Base-by-base conservation (phyloP, 92 coral and sea anemone genomes). In the Actinostola sp. region DNA sequence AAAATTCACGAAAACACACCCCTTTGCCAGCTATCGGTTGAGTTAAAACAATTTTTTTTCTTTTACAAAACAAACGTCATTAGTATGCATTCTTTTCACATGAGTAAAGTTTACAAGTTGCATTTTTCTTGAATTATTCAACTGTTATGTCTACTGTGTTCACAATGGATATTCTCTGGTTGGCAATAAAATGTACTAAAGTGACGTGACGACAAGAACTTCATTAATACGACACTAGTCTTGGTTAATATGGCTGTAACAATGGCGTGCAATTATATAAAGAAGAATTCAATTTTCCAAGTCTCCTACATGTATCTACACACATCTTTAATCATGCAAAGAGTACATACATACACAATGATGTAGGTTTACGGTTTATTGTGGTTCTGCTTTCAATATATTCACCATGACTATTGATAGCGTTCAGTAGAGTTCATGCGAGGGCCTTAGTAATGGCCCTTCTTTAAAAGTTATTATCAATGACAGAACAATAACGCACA, bases 81-180 rank as follows among this genome's bases (percentile, higher is more conserved):
- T 30, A 30, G 14, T 30, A 27, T 57, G 63, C 63, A 57, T 57
- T 27, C 32, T 57, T 57, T 57, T 57, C 38, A 8, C 5, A 5
- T 57, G 63, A 57, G 63, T 57, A 27, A 57, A 57, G 63, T 57
- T 57, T 27, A 57, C 39, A 27, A n/a, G n/a, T 27, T 57, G 63
- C 39, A 57, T 26, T 57, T 57, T 57, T 13, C 53, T 27, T 21
- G 5, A 3, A 1, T 27, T 1, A 7, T 21, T 57, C 24, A 5
- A 27, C 14, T 27, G 17, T 12, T 27, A 0, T 27, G 36, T 27
- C 17, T n/a, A 27, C 13, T 5, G 3, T 53, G 25, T 53, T n/a
- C 7, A 16, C 17, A 20, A 20, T 53, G 31, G 13, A 3, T 48
- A 3, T 17, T 48, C 54, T n/a, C n/a, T n/a, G n/a, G n/a, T n/a